Percentiles rank a stretch among this genome's conserved stretches.
These are phyloP conservation scores for Actinopyga echinites DNA, from an alignment of 53 echinoderm and acorn worm species.

Conservation along the genomic window DNA sequence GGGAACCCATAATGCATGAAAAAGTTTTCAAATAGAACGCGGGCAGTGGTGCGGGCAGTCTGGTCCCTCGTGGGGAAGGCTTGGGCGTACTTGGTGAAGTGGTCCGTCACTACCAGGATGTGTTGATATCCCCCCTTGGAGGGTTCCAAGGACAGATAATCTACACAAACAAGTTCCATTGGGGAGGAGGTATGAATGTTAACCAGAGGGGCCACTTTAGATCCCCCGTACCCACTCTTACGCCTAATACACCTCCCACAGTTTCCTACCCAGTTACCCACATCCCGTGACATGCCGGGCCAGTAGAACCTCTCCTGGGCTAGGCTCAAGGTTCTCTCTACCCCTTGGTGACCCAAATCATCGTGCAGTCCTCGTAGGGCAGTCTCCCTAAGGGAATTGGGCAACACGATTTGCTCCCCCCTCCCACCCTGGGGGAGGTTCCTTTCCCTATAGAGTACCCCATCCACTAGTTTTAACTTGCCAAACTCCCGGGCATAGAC, in stretches of 20 bases:
- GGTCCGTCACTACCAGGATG: conserved; percentile 62
- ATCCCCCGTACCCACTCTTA: background rate
- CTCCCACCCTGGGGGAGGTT: background rate
- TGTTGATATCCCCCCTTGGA: conserved; percentile 51
- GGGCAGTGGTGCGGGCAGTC: conserved; percentile 56
- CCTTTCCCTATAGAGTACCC: background rate
- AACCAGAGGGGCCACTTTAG: conserved; percentile 28
- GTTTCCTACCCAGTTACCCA: background rate
- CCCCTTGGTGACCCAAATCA: background rate
- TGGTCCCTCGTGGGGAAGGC: conserved; percentile 63
- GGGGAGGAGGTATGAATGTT: conserved; percentile 27
- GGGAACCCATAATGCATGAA: too few relatives aligned
- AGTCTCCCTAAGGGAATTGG: background rate
- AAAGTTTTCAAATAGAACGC: too few relatives aligned
- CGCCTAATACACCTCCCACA: conserved; percentile 12
- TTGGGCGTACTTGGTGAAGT: too few relatives aligned
- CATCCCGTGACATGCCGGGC: background rate
- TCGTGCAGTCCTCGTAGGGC: background rate
- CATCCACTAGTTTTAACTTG: background rate
- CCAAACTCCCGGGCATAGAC: background rate
- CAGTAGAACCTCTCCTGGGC: background rate
- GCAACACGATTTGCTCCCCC: background rate
- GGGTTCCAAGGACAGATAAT: conserved; percentile 28
- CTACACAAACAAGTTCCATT: conserved; percentile 50
- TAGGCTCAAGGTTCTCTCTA: background rate